These are phyloP conservation scores for Archegozetes longisetosus DNA, from an alignment of 1,140 invertebrate genomes.

Conservation along the genomic window DNA sequence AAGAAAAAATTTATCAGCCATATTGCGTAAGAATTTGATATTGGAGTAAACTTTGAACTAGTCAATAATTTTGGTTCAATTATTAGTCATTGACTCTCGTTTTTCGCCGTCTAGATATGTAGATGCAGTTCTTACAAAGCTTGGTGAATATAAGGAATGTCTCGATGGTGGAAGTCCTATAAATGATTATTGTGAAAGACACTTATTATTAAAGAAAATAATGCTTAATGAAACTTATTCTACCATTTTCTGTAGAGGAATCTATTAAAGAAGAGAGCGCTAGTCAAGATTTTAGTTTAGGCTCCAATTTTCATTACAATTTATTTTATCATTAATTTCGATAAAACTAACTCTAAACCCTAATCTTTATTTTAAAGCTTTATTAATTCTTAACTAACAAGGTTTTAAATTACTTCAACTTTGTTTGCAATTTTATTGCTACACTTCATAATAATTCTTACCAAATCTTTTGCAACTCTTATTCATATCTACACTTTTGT, in stretches of 20 bases:
- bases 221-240: not conserved
- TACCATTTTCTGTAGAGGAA: not conserved
- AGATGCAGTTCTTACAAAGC: not conserved
- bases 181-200: too few relatives aligned
- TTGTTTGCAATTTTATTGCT: not conserved
- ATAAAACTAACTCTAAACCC: too few relatives aligned
- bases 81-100: not conserved
- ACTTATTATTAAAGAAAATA: not conserved
- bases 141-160: not conserved
- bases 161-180: not conserved
- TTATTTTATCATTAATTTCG: not conserved
- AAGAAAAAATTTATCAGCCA: not conserved
- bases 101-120: not conserved
- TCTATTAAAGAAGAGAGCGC: not conserved
- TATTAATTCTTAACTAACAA: too few relatives aligned
- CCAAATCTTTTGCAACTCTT: not conserved
- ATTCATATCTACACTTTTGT: not conserved
- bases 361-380: too few relatives aligned
- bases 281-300: not conserved
- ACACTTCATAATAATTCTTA: not conserved
- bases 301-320: not conserved
- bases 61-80: not conserved
- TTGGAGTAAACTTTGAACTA: not conserved
- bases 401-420: too few relatives aligned
- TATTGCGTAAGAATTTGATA: not conserved